phyloP scores from a whole-genome alignment of 2,113 vertebrate species.

The Willisornis vidua region DNA sequence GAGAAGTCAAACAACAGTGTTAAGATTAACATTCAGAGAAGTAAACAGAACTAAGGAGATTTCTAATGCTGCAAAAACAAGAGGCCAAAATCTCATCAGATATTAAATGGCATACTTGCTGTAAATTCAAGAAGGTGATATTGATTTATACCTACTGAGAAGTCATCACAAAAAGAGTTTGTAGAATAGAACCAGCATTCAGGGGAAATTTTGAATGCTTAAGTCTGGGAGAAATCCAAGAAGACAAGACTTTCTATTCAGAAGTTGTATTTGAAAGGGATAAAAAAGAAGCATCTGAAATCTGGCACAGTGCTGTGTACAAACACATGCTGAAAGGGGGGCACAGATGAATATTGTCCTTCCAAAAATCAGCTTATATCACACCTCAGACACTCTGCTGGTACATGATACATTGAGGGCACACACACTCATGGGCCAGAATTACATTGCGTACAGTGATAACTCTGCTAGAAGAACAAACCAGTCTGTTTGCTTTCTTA shows the following conservation, averaged over 20 bases:
- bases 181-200: neutral
- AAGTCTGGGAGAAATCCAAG: neutral
- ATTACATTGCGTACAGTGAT: fast-evolving
- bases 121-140: neutral
- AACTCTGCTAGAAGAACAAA: neutral
- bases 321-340: neutral
- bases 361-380: neutral
- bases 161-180: neutral
- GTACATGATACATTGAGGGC: neutral
- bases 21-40: neutral
- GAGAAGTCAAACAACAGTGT: neutral
- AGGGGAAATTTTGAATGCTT: neutral
- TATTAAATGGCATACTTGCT: neutral
- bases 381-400: neutral
- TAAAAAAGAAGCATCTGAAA: neutral
- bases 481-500: neutral
- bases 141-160: neutral
- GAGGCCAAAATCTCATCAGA: neutral
- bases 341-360: neutral
- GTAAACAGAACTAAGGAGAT: neutral
- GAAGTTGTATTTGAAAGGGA: neutral
- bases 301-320: neutral
- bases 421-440: neutral
- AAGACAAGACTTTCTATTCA: neutral
- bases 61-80: neutral